These are phyloP conservation scores for Coptotermes formosanus DNA, from an alignment of 1,140 invertebrate species.

Conservation along the genomic window DNA sequence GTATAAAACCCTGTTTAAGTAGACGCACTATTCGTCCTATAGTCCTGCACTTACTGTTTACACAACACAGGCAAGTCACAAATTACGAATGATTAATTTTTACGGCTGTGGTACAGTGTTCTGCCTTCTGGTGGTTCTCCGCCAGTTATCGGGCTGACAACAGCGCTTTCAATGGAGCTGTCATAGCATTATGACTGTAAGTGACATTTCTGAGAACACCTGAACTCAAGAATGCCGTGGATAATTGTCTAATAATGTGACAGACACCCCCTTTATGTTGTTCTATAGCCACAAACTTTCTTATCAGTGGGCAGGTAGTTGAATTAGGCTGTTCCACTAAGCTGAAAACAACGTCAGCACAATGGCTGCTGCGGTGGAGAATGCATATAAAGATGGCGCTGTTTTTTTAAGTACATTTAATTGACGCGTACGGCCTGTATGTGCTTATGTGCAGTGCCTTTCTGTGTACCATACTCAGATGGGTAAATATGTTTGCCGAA, in stretches of 20 bases:
- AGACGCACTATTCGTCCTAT: no score
- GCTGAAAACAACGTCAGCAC: no score
- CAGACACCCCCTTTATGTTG: neutral
- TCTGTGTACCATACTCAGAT: no score
- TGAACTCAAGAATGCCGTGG: conserved; percentile 14
- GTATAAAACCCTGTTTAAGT: no score
- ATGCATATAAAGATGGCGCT: no score
- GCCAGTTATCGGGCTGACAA: neutral
- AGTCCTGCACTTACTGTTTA: neutral
- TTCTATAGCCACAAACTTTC: neutral
- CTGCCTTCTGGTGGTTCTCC: no score
- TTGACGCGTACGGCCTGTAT: no score
- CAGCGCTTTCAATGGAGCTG: neutral
- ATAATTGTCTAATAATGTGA: neutral
- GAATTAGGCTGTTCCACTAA: neutral
- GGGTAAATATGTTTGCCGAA: no score
- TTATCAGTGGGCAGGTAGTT: neutral
- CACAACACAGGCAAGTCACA: neutral
- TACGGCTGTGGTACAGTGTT: neutral
- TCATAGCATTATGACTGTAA: neutral
- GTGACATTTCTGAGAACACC: neutral
- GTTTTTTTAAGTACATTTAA: no score
- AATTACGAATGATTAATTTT: neutral
- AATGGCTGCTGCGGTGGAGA: no score
- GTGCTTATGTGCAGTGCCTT: no score